phyloP scores from a whole-genome alignment of 2,888 invertebrate genomes.

The Euplagia quadripunctaria region DNA sequence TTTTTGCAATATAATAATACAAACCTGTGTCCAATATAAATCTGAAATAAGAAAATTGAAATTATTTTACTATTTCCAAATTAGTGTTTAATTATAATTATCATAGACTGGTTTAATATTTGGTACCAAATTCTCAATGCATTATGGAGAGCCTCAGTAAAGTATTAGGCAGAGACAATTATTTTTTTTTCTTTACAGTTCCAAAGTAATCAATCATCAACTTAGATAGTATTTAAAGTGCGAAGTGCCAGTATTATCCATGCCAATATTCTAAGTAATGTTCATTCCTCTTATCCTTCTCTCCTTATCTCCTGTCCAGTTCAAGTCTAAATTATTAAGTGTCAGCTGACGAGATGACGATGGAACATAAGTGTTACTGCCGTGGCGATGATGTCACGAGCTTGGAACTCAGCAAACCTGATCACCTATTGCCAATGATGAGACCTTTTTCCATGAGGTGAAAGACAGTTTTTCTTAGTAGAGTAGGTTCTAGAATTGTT shows the following conservation, averaged over 20 bases:
- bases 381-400: constrained; percentile 75
- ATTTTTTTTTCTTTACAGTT: no score
- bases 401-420: constrained; percentile 73
- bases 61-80: not conserved
- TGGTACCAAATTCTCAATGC: no score
- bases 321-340: constrained; percentile 64
- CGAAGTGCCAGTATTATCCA: not conserved
- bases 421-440: constrained; percentile 84
- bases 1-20: not conserved
- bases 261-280: not conserved
- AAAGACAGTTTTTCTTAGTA: constrained; percentile 1
- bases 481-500: not conserved
- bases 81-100: no score
- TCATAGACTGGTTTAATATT: no score
- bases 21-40: no score
- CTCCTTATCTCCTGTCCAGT: constrained; percentile 33
- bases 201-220: no score
- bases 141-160: no score
- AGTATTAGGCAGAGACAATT: no score
- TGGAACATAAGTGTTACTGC: constrained; percentile 81
- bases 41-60: no score
- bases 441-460: constrained; percentile 85
- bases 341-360: constrained; percentile 67
- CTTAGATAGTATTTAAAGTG: not conserved
- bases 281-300: not conserved